Conservation (phyloP, 2,113 vertebrate species). For the chimpanzee (Pan troglodytes) region NHGRI_mPanTro3-v2.1_pri NC_072415.2:55564001-55564500, state of each 20-base stretch:
- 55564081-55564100: background rate
- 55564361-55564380: background rate
- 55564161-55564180: no score
- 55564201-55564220: background rate
- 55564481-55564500: background rate
- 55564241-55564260: background rate
- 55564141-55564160: no score
- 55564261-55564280: background rate
- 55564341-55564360: background rate
- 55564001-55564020: background rate
- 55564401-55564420: background rate
- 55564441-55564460: rapidly evolving
- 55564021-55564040: background rate
- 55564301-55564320: background rate
- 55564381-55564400: rapidly evolving
- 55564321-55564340: background rate
- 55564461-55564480: background rate
- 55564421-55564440: no score
- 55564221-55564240: background rate
- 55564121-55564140: background rate
- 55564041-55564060: background rate
- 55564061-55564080: slow-evolving; percentile 1
- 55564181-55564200: background rate
- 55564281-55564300: background rate
- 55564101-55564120: background rate